phyloP scores from a whole-genome alignment of 2,797 vertebrate species.

The Adrianichthys oophorus region DNA sequence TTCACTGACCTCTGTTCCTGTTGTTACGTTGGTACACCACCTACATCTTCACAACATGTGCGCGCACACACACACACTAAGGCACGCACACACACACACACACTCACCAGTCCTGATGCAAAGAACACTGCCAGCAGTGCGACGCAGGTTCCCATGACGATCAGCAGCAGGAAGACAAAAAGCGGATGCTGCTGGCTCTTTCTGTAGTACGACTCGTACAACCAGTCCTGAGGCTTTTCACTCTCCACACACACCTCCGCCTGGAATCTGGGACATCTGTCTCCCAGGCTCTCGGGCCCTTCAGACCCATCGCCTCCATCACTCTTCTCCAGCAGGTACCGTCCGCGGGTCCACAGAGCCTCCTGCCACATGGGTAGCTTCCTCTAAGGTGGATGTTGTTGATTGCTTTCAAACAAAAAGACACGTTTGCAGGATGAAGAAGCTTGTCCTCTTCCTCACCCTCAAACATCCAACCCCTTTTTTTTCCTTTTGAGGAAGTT shows the following conservation, averaged over 20 bases:
- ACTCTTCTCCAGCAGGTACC: slow-evolving; percentile 89
- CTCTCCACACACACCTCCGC: slow-evolving; percentile 51
- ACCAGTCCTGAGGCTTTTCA: slow-evolving; percentile 91
- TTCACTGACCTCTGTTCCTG: neutral
- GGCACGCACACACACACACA: slow-evolving; percentile 5
- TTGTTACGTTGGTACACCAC: slow-evolving; percentile 2
- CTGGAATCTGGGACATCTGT: slow-evolving; percentile 58
- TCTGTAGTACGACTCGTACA: slow-evolving; percentile 95
- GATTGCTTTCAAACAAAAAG: slow-evolving; percentile 14
- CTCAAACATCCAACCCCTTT: slow-evolving; percentile 4
- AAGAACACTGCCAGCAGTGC: slow-evolving; percentile 95
- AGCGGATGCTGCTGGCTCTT: slow-evolving; percentile 99
- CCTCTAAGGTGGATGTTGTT: slow-evolving; percentile 26
- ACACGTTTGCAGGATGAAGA: slow-evolving; percentile 2
- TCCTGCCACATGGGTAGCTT: slow-evolving; percentile 82
- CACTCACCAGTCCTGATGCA: slow-evolving; percentile 92
- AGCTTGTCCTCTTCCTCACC: slow-evolving; percentile 7
- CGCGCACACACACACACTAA: neutral
- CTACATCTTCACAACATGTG: slow-evolving; percentile 5
- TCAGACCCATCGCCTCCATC: slow-evolving; percentile 72
- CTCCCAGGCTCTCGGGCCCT: slow-evolving; percentile 61
- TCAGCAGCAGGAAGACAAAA: slow-evolving; percentile 95
- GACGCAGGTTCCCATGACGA: slow-evolving; percentile 95
- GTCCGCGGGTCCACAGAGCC: slow-evolving; percentile 85
- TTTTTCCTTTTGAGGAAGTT: slow-evolving; percentile 43